These are phyloP conservation scores for Eulacestoma nigropectus DNA, from an alignment of 2,113 vertebrate species.

Conservation along the genomic window DNA sequence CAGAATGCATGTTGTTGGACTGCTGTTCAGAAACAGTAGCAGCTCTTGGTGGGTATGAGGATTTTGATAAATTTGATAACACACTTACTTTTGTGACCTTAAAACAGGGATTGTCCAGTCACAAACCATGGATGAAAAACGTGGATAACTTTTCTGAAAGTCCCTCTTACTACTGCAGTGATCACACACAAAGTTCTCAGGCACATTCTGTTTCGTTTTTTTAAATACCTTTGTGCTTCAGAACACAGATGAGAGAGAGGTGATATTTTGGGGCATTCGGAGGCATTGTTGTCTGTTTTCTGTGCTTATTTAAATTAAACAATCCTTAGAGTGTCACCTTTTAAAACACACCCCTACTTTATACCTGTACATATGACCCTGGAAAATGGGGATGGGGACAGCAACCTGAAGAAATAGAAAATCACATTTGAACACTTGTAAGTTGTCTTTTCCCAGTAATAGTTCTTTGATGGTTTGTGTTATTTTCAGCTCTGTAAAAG, in stretches of 20 bases:
- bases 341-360: neutral
- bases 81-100: neutral
- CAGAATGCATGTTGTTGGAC: neutral
- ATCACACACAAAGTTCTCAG: neutral
- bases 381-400: neutral
- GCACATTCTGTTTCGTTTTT: neutral
- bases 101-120: neutral
- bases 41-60: neutral
- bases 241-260: neutral
- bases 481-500: neutral
- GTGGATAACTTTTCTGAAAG: neutral
- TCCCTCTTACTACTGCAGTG: neutral
- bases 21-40: neutral
- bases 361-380: fast-evolving
- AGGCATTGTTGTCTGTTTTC: neutral
- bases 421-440: neutral
- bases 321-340: neutral
- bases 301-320: neutral
- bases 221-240: neutral
- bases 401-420: neutral
- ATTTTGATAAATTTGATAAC: neutral
- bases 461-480: neutral
- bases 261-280: neutral
- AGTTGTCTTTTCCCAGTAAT: neutral
- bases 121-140: neutral